Evolutionary conservation across 2,888 invertebrate genomes (phyloP).

Genomic region (Netelia inedita): DNA sequence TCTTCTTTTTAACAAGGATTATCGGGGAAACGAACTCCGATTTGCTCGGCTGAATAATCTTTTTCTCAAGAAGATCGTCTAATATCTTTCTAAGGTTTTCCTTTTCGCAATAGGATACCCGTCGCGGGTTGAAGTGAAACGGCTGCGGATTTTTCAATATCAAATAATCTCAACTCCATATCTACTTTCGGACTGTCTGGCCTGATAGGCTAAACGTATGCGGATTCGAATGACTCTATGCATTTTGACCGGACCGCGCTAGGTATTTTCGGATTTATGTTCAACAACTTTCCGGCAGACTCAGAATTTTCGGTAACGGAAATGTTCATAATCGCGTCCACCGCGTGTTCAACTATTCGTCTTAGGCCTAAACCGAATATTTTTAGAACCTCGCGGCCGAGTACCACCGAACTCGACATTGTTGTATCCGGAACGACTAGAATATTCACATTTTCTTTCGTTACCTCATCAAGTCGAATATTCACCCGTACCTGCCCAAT

Average conservation of each 20-base stretch:
- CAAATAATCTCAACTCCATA: conserved; percentile 55
- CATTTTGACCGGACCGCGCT: conserved; percentile 10
- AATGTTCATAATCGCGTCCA: conserved; percentile 48
- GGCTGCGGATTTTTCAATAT: conserved; percentile 39
- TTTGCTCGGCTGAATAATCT: conserved; percentile 60
- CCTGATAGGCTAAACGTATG: conserved; percentile 47
- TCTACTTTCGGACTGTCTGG: conserved; percentile 55
- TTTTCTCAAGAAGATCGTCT: conserved; percentile 49
- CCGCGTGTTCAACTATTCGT: conserved; percentile 23
- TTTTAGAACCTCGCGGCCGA: conserved; percentile 54
- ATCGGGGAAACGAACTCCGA: conserved; percentile 65
- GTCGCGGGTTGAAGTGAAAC: conserved; percentile 61
- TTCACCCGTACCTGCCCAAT: conserved; percentile 39
- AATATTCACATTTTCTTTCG: too few relatives aligned
- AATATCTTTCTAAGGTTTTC: conserved; percentile 53
- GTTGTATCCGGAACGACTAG: conserved; percentile 62
- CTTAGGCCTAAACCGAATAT: conserved; percentile 45
- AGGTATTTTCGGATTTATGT: conserved; percentile 43
- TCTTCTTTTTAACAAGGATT: conserved; percentile 59
- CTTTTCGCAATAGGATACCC: conserved; percentile 60
- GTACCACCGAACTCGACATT: conserved; percentile 50
- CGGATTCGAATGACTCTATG: conserved; percentile 38
- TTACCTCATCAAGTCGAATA: conserved; percentile 39
- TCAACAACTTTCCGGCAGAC: conserved; percentile 25
- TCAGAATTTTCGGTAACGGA: conserved; percentile 18